These are phyloP conservation scores for Dromius quadrimaculatus DNA, from an alignment of 2,888 invertebrate species.

Conservation along the genomic window DNA sequence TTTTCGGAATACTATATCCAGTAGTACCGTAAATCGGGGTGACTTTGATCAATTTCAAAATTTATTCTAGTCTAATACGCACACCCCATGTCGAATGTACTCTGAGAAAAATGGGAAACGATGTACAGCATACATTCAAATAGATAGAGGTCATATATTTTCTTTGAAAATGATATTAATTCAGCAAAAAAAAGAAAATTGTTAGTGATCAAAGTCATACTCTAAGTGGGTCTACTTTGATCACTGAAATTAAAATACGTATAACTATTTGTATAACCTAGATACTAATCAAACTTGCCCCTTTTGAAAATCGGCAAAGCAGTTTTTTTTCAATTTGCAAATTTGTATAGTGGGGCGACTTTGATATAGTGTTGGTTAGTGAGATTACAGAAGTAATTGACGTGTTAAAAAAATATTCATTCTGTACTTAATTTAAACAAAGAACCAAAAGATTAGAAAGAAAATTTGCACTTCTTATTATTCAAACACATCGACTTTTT, in stretches of 20 bases:
- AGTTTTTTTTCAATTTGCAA: conserved; percentile 18
- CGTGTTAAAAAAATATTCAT: not conserved
- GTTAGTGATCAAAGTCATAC: not conserved
- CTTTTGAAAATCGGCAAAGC: conserved; percentile 36
- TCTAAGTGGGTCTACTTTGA: not conserved
- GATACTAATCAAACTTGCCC: conserved; percentile 37
- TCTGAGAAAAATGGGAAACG: too few relatives aligned
- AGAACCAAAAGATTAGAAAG: not conserved
- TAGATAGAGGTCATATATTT: too few relatives aligned
- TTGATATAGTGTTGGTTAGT: conserved; percentile 20
- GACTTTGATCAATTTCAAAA: too few relatives aligned
- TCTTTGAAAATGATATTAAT: not conserved
- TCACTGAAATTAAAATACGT: not conserved
- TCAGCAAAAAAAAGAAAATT: not conserved
- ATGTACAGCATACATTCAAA: too few relatives aligned
- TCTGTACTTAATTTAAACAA: not conserved
- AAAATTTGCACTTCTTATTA: not conserved
- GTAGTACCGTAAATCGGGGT: too few relatives aligned
- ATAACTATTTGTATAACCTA: not conserved
- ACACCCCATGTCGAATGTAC: too few relatives aligned
- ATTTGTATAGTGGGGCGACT: conserved; percentile 37
- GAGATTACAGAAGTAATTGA: not conserved
- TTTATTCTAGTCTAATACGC: too few relatives aligned
- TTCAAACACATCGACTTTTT: not conserved
- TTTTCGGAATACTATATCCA: too few relatives aligned